These are phyloP conservation scores for Rynchops niger DNA, from an alignment of 2,113 vertebrate species.

Conservation along the genomic window DNA sequence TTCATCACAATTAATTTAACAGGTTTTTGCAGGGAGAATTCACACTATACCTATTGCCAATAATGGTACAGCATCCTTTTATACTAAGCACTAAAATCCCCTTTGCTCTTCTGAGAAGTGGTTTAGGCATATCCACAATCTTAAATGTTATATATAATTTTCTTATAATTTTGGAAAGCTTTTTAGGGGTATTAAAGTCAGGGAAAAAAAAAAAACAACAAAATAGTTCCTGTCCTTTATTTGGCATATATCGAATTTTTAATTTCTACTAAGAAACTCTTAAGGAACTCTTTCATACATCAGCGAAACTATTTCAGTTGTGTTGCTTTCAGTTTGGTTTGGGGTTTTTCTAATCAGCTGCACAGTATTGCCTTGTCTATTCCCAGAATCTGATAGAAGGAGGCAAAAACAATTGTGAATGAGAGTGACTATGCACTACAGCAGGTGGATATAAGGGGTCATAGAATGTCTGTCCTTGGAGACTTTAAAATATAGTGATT, in stretches of 20 bases:
- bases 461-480: background rate
- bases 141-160: background rate
- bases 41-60: background rate
- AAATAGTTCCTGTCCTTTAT: background rate
- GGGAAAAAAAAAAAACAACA: background rate
- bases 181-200: background rate
- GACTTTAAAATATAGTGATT: background rate
- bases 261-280: background rate
- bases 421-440: background rate
- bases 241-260: background rate
- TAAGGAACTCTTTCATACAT: background rate
- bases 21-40: background rate
- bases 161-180: background rate
- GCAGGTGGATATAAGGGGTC: background rate
- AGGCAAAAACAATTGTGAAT: background rate
- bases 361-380: background rate
- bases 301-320: background rate
- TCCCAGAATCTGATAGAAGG: background rate
- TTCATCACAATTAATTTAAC: background rate
- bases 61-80: background rate
- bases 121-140: background rate
- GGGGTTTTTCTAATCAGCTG: background rate
- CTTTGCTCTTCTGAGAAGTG: background rate
- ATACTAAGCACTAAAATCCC: background rate
- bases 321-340: background rate